Conservation (phyloP, 2,797 vertebrate species). For the Hoplostethus atlanticus region DNA sequence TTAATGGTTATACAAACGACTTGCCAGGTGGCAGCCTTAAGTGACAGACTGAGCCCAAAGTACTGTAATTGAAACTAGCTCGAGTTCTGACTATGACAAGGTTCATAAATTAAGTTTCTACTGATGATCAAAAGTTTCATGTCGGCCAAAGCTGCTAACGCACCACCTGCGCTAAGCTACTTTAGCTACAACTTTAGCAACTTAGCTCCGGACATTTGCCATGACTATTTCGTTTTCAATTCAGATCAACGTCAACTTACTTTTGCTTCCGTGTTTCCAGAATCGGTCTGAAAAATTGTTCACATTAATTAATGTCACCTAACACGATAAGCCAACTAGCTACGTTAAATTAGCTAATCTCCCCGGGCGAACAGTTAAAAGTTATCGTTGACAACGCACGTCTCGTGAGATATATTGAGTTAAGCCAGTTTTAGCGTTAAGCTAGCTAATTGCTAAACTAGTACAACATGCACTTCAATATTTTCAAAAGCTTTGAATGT, state of each 20-base stretch:
- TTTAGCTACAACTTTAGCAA: not conserved
- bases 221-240: too few relatives aligned
- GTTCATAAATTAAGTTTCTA: too few relatives aligned
- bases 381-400: constrained; percentile 4
- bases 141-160: too few relatives aligned
- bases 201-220: not conserved
- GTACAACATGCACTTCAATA: not conserved
- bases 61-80: not conserved
- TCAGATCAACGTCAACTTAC: not conserved
- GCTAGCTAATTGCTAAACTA: constrained; percentile 24
- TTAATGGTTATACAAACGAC: not conserved
- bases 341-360: too few relatives aligned
- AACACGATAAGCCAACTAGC: too few relatives aligned
- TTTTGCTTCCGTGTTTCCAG: not conserved
- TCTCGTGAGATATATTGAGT: constrained; percentile 13
- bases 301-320: not conserved
- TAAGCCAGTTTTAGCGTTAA: constrained; percentile 27
- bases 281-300: not conserved
- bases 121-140: too few relatives aligned
- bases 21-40: constrained; percentile 22
- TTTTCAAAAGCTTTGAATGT: not conserved
- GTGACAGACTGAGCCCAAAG: not conserved
- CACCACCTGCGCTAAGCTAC: too few relatives aligned
- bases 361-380: too few relatives aligned
- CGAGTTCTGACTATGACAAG: too few relatives aligned